Base-by-base conservation (phyloP, 30 jellyfish, hydroid and myxozoan genomes). In the Haliclystus octoradiatus region DNA sequence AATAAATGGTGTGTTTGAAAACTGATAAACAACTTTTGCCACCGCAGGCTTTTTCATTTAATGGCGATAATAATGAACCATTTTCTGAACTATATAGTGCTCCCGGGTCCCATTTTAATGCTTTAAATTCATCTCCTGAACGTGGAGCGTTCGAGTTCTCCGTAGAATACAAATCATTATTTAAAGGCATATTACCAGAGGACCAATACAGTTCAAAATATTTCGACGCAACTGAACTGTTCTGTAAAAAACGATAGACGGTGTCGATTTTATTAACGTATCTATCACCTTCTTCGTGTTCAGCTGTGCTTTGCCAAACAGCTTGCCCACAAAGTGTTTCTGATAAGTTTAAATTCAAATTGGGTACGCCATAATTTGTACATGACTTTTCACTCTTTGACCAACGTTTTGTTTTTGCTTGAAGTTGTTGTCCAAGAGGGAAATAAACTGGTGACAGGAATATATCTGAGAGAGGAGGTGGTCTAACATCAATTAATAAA, bases 271-370 rank as follows among this genome's bases (percentile, higher is more conserved):
- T 89, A 71, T 89, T 89, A 24, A 89, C 98, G 52, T 89, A 89
- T 50, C 98, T 82, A 67, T 89, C 98, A 12, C 98, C 95, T 66
- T 89, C 98, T 62, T 89, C 98, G 1, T 94, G 57, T 19, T 89
- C 95, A 26, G 98, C 98, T 50, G 98, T 26, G 69, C 98, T 89
- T 70, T 89, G 98, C 98, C 98, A 89, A 34, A 89, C 88, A 1
- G 98, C 98, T 52, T 89, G 98, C 14, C 98, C 98, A 76, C 98
- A 89, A 5, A 89, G 80, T 15, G 98, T 81, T 49, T 89, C 98
- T 73, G 93, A 66, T 24, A 64, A 78, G 66, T 89, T 89, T 26
- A 82, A 34, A 26, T 75, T 53, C 72, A 89, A 50, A 67, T 82
- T 74, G n/a, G 98, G 98, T 30, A 81, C 84, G 29, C 98, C 98